phyloP scores from a whole-genome alignment of 2,113 vertebrate genomes.

The Lipotes vexillifer region DNA sequence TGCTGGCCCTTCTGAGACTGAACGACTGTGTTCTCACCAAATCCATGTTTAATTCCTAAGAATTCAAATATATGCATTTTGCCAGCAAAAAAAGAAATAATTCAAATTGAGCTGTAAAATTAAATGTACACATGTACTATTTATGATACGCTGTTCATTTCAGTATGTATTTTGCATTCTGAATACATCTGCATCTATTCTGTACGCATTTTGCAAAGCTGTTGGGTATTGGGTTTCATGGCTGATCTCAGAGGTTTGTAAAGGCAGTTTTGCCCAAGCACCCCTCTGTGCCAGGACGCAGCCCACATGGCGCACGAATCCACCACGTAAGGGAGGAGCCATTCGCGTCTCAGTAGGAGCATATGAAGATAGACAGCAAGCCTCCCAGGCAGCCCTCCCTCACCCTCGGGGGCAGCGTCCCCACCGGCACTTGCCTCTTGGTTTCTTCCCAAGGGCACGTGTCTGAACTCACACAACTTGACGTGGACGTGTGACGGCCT shows the following conservation, averaged over 20 bases:
- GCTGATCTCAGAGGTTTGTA: neutral
- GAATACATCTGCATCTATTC: neutral
- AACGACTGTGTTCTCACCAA: neutral
- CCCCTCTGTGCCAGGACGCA: neutral
- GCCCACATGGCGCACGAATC: neutral
- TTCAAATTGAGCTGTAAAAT: neutral
- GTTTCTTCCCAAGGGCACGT: accelerated
- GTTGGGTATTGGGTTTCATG: neutral
- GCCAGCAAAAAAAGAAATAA: neutral
- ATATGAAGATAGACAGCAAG: accelerated
- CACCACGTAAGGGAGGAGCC: neutral
- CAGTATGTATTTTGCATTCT: neutral
- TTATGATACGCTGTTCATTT: neutral
- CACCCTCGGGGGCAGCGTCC: neutral
- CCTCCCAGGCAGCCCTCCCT: neutral
- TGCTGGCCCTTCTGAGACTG: neutral
- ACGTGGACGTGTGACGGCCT: accelerated
- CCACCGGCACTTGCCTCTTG: neutral
- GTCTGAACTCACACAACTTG: neutral
- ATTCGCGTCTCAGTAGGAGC: accelerated
- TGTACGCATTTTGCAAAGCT: neutral
- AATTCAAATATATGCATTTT: neutral
- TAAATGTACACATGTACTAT: neutral
- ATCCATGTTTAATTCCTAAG: neutral
- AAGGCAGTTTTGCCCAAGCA: neutral